A percentile compares a stretch with the other conserved stretches of the same genome.
These are phyloP conservation scores for Trichonephila inaurata DNA, from an alignment of 1,140 invertebrate species.

Conservation along the genomic window DNA sequence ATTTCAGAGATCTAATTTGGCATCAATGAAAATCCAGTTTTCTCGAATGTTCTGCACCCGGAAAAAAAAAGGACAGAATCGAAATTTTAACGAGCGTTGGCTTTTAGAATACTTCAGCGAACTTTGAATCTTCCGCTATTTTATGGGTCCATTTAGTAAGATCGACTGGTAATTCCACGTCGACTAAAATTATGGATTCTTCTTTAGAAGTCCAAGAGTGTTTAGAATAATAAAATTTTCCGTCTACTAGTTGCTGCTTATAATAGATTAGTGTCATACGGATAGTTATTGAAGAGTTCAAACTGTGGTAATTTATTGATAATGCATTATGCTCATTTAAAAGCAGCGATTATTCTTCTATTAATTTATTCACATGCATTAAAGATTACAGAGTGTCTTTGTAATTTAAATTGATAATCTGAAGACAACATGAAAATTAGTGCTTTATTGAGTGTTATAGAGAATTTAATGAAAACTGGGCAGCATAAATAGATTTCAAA, in stretches of 20 bases:
- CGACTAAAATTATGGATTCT: not conserved
- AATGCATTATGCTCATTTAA: not conserved
- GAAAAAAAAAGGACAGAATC: not conserved
- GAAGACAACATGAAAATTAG: too few relatives aligned
- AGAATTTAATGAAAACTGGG: too few relatives aligned
- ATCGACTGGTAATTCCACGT: not conserved
- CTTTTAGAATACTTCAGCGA: not conserved
- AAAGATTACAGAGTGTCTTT: too few relatives aligned
- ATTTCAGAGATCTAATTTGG: not conserved
- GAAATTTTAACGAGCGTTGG: not conserved
- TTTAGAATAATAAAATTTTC: not conserved
- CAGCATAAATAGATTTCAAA: too few relatives aligned
- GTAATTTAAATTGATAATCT: too few relatives aligned
- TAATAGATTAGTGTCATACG: not conserved
- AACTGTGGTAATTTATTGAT: not conserved
- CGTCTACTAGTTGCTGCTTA: not conserved
- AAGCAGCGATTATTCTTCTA: not conserved
- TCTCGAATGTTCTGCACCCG: not conserved
- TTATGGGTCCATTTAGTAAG: not conserved
- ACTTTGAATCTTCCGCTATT: not conserved
- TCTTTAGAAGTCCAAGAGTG: not conserved
- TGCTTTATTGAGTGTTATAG: too few relatives aligned
- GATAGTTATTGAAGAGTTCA: not conserved
- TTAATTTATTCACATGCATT: too few relatives aligned
- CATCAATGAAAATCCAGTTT: not conserved